Evolutionary conservation across 2,888 invertebrate species (phyloP), one percentile per base, ranked within the genome.

Genomic region (Aricia artaxerxes): DNA sequence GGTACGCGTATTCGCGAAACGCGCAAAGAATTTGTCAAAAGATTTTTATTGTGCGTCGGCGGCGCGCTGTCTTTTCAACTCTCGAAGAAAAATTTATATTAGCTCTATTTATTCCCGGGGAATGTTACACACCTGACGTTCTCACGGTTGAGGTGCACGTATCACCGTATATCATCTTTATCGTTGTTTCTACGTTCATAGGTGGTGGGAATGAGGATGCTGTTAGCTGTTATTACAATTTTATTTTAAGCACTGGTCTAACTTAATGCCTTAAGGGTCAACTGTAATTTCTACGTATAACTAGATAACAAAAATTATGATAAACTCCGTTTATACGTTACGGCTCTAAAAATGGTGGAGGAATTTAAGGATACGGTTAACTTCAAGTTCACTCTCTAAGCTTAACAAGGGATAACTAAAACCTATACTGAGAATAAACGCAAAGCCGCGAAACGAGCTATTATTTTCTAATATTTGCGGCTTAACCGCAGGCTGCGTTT

Each of bases 21-120:
- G 64, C 64, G 69, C 35, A 13, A 69, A 38, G 69, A 69, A 69
- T 69, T 69, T 69, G 69, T 69, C 69, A 69, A 69, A 69, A 35
- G 69, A 38, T 69, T 69, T 69, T 69, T 69, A 69, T 69, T 69
- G 69, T 69, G 69, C 69, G 69, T 69, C 35, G 31, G 16, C 13
- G 9, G 35, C 24, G 61, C 61, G 24, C 69, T 69, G 35, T 38
- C 69, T 69, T 69, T 69, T 69, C 69, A 69, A 69, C 69, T 38
- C 35, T 3, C 16, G 69, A 38, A 69, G 69, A 69, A 35, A 69
- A 69, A 69, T 69, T 69, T 38, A 38, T 69, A 69, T 69, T 69
- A 35, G 35, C 69, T 35, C 69, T 69, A 69, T 69, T 69, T 69
- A 11, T 69, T 35, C 1, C 35, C 5, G 64, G 31, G n/a, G 0